Percentiles rank a stretch among this genome's conserved stretches.
Conservation (phyloP, 1,140 invertebrate species). For the Drosophila ercepeae region DNA sequence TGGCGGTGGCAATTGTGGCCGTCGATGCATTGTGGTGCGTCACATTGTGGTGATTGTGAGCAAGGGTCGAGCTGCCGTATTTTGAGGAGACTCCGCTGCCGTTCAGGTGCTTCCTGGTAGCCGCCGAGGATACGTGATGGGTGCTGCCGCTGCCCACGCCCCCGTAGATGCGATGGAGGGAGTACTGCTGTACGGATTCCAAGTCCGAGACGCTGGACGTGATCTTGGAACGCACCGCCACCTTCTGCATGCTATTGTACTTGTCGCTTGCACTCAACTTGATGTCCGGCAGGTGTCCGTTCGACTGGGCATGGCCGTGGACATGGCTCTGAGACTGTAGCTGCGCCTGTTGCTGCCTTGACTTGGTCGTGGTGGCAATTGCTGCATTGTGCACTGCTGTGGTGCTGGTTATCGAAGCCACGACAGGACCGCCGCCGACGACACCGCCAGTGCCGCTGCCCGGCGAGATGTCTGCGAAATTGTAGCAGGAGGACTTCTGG, state of each 20-base stretch:
- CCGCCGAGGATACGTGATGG: slow-evolving; percentile 69
- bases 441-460: slow-evolving; percentile 38
- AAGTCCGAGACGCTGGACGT: slow-evolving; percentile 81
- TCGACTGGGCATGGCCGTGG: slow-evolving; percentile 65
- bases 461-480: slow-evolving; percentile 78
- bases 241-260: slow-evolving; percentile 82
- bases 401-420: slow-evolving; percentile 78
- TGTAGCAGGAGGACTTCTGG: slow-evolving; percentile 82
- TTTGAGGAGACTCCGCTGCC: slow-evolving; percentile 49
- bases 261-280: slow-evolving; percentile 80
- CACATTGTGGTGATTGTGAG: slow-evolving; percentile 73
- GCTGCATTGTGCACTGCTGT: slow-evolving; percentile 81
- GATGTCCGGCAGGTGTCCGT: slow-evolving; percentile 81
- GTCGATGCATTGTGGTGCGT: slow-evolving; percentile 77
- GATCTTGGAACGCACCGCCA: slow-evolving; percentile 81
- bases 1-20: slow-evolving; percentile 66
- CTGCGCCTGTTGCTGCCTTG: slow-evolving; percentile 41
- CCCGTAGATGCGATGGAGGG: slow-evolving; percentile 77
- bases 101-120: slow-evolving; percentile 72
- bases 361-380: slow-evolving; percentile 67
- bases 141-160: slow-evolving; percentile 65
- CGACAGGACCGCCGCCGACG: slow-evolving; percentile 42
- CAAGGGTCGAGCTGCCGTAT: slow-evolving; percentile 67
- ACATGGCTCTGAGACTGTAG: slow-evolving; percentile 33
- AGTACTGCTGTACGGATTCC: slow-evolving; percentile 81